Percentiles rank a stretch among this genome's conserved stretches.
Conservation (phyloP, 2,797 vertebrate species). For the Oreochromis grahami region DNA sequence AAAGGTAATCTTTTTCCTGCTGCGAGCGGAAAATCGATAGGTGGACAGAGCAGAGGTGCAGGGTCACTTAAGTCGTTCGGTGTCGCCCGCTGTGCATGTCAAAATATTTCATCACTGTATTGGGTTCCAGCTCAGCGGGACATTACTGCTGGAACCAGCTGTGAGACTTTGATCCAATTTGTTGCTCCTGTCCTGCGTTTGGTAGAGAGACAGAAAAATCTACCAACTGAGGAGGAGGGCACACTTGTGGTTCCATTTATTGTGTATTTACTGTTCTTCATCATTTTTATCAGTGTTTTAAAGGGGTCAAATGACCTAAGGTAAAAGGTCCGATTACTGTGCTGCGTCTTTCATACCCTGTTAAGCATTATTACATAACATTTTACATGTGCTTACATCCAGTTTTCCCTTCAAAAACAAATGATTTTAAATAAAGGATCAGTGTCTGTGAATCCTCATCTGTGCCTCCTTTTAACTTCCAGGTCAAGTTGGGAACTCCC, state of each 20-base stretch:
- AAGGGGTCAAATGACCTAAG: not conserved
- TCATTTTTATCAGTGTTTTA: not conserved
- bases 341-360: not conserved
- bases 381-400: not conserved
- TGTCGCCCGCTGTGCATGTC: not conserved
- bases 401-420: not conserved
- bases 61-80: constrained; percentile 12
- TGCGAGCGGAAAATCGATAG: constrained; percentile 47
- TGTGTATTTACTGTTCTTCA: not conserved
- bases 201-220: not conserved
- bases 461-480: not conserved
- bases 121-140: not conserved
- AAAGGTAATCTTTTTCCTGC: constrained; percentile 58
- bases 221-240: not conserved
- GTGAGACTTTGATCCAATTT: not conserved
- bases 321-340: not conserved
- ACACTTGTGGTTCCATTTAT: not conserved
- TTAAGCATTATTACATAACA: not conserved
- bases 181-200: not conserved
- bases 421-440: not conserved
- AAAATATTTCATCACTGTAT: not conserved
- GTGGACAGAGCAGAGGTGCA: constrained; percentile 8
- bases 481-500: constrained; percentile 99
- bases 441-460: not conserved
- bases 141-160: constrained; percentile 2